Evolutionary conservation across 1,140 invertebrate genomes (phyloP).

Genomic region (Platorchestia sp.): DNA sequence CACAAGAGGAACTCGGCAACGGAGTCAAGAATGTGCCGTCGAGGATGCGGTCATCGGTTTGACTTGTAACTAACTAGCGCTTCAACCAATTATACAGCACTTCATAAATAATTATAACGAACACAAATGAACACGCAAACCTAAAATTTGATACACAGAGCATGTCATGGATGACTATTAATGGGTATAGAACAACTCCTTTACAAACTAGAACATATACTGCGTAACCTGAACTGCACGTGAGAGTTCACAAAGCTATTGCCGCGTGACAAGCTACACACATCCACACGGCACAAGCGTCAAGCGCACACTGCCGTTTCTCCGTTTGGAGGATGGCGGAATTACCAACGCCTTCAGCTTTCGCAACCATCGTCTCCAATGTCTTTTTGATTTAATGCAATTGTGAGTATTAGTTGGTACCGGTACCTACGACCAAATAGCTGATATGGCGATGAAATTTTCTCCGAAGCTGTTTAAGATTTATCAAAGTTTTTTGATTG

Average conservation of each 20-base stretch:
- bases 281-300: conserved; percentile 43
- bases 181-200: background rate
- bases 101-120: background rate
- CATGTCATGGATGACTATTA: background rate
- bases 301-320: conserved; percentile 15
- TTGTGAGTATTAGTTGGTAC: background rate
- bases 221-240: conserved; percentile 31
- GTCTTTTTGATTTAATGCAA: background rate
- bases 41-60: conserved; percentile 47
- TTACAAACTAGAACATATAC: background rate
- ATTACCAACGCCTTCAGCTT: background rate
- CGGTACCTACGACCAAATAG: background rate
- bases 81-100: conserved; percentile 33
- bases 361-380: background rate
- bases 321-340: background rate
- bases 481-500: background rate
- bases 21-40: conserved; percentile 23
- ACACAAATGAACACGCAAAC: conserved; percentile 19
- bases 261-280: background rate
- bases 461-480: background rate
- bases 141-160: background rate
- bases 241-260: conserved; percentile 38
- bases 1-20: conserved; percentile 14
- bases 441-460: background rate
- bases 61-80: conserved; percentile 38